Base-by-base conservation (phyloP, 2,888 invertebrate species). In the Chalcosyrphus nemorum region DNA sequence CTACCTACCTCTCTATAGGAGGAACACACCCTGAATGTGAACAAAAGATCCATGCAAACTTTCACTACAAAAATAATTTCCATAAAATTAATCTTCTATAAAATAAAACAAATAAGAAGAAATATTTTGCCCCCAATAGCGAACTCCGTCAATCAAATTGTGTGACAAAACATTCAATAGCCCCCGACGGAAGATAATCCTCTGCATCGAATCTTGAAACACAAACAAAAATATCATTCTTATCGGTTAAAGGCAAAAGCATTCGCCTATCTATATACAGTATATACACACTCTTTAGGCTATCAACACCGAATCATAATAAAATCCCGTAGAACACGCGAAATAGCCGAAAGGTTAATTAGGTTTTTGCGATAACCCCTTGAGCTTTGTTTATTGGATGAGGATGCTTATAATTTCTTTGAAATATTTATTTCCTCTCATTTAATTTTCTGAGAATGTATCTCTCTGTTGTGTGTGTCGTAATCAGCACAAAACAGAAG, bases 341-440 rank as follows among this genome's bases (percentile, higher is more conserved):
- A 81, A 80, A 75, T 56, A 70, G 61, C 56, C 47, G 11, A 57
- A 43, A 81, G 75, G 81, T 81, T 81, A 75, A 81, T 81, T 75
- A 68, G 45, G 56, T 75, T 43, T 75, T 61, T 35, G 45, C 70
- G 81, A 81, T 81, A 81, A 75, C 81, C 81, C 54, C 47, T 56
- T 75, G 57, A 81, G 68, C 75, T 81, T 81, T 74, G 66, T 66
- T 80, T 66, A 66, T 66, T 43, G 66, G 17, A 68, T 43, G 3
- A 54, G 71, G 52, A 61, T 70, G n/a, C 61, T 50, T 43, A n/a
- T 47, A 19, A 2, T 29, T 41, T 43, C n/a, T n/a, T n/a, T 21
- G 32, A 24, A 32, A 32, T 50, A 11, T 21, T 7, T 27, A n/a
- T n/a, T 54, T 24, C 38, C 41, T 38, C 17, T 11, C 13, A 32